phyloP scores from a whole-genome alignment of 1,140 invertebrate genomes.

The Riptortus pedestris region DNA sequence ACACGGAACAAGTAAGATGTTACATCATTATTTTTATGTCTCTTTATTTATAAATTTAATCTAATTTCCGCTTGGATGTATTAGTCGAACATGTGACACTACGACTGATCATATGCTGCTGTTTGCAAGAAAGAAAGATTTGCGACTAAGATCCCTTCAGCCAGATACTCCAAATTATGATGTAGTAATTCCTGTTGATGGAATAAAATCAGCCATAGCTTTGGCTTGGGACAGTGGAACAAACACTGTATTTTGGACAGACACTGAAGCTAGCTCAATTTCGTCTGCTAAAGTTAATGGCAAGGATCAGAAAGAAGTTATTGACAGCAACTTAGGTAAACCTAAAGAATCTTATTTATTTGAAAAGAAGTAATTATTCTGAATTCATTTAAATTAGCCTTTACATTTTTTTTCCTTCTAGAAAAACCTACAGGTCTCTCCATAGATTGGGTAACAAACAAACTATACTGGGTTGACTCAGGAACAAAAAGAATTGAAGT shows the following conservation, averaged over 20 bases:
- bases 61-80: not conserved
- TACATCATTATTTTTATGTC: not conserved
- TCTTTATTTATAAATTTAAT: not conserved
- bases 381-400: not conserved
- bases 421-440: constrained; percentile 65
- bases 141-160: constrained; percentile 58
- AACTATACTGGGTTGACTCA: constrained; percentile 82
- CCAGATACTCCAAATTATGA: constrained; percentile 44
- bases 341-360: constrained; percentile 21
- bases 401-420: constrained; percentile 32
- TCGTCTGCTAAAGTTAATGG: constrained; percentile 67
- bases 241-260: constrained; percentile 79
- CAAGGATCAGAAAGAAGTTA: constrained; percentile 53
- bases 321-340: constrained; percentile 57
- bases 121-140: constrained; percentile 70
- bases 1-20: constrained; percentile 48
- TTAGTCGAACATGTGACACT: constrained; percentile 53
- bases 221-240: constrained; percentile 70
- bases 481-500: constrained; percentile 73
- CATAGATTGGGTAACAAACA: constrained; percentile 74
- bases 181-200: constrained; percentile 62
- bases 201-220: constrained; percentile 69
- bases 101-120: constrained; percentile 65
- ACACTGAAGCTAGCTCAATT: constrained; percentile 71
- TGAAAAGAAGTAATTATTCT: not conserved